Conservation (phyloP, 2,888 invertebrate genomes). For the Erebia epiphron region DNA sequence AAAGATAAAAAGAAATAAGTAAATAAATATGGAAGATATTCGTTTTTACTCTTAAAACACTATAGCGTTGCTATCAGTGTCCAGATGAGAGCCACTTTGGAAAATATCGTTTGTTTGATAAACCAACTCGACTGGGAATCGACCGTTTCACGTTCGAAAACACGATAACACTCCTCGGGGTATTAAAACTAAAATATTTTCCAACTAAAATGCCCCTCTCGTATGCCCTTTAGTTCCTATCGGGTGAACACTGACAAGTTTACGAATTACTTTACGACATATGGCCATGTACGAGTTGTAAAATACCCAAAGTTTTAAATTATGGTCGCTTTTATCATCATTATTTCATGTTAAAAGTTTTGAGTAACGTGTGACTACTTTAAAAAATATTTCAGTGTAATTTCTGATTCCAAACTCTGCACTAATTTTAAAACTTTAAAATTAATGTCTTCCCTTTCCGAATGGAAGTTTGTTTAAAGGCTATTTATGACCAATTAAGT, state of each 20-base stretch:
- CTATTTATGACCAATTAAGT: too few relatives aligned
- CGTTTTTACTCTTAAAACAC: too few relatives aligned
- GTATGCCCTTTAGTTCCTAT: neutral
- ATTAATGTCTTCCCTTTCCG: too few relatives aligned
- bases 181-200: slow-evolving; percentile 7
- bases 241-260: slow-evolving; percentile 2
- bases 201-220: neutral
- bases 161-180: slow-evolving; percentile 3
- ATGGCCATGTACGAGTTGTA: slow-evolving; percentile 4
- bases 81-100: neutral
- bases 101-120: neutral
- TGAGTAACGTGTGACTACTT: too few relatives aligned
- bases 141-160: neutral
- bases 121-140: neutral
- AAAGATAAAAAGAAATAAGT: too few relatives aligned
- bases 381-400: too few relatives aligned
- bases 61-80: neutral
- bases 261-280: slow-evolving; percentile 1
- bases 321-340: neutral
- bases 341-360: neutral
- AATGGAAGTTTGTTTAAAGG: too few relatives aligned
- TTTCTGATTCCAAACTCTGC: too few relatives aligned
- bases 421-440: too few relatives aligned
- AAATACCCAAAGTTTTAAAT: slow-evolving; percentile 1
- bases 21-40: too few relatives aligned